phyloP scores from a whole-genome alignment of 2,797 vertebrate genomes.

The Geotrypetes seraphini region DNA sequence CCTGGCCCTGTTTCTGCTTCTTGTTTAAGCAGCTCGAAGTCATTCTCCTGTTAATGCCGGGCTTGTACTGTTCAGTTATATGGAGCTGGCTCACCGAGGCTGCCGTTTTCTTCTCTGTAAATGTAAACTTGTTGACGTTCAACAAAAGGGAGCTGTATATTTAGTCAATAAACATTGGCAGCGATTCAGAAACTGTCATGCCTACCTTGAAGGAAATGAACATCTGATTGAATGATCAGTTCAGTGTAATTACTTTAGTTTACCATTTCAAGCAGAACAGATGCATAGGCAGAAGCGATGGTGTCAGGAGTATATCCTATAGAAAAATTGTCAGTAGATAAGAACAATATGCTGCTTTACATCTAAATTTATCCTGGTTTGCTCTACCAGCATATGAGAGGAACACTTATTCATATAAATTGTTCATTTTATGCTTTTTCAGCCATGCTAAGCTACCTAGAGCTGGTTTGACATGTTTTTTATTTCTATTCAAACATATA shows the following conservation, averaged over 20 bases:
- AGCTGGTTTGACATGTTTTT: too few relatives aligned
- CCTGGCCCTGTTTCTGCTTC: too few relatives aligned
- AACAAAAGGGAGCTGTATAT: slow-evolving; percentile 3
- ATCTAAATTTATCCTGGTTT: slow-evolving; percentile 26
- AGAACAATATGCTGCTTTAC: slow-evolving; percentile 23
- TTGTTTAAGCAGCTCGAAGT: too few relatives aligned
- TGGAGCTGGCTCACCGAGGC: accelerated
- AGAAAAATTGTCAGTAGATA: slow-evolving; percentile 57
- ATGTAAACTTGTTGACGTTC: background rate
- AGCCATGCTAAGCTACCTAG: too few relatives aligned
- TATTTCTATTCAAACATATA: too few relatives aligned
- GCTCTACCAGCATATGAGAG: slow-evolving; percentile 17
- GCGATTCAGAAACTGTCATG: slow-evolving; percentile 28
- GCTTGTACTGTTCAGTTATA: background rate
- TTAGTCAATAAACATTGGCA: slow-evolving; percentile 35
- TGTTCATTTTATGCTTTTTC: too few relatives aligned
- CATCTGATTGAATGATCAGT: slow-evolving; percentile 41
- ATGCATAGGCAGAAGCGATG: slow-evolving; percentile 47
- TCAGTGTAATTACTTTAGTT: slow-evolving; percentile 33
- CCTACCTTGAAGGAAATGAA: slow-evolving; percentile 32
- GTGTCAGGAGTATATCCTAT: slow-evolving; percentile 43
- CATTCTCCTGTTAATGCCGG: too few relatives aligned
- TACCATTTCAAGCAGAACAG: slow-evolving; percentile 49
- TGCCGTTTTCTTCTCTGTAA: too few relatives aligned
- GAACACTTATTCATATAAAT: too few relatives aligned